Evolutionary conservation across 2,888 invertebrate species (phyloP).

Genomic region (Homarus gammarus): DNA sequence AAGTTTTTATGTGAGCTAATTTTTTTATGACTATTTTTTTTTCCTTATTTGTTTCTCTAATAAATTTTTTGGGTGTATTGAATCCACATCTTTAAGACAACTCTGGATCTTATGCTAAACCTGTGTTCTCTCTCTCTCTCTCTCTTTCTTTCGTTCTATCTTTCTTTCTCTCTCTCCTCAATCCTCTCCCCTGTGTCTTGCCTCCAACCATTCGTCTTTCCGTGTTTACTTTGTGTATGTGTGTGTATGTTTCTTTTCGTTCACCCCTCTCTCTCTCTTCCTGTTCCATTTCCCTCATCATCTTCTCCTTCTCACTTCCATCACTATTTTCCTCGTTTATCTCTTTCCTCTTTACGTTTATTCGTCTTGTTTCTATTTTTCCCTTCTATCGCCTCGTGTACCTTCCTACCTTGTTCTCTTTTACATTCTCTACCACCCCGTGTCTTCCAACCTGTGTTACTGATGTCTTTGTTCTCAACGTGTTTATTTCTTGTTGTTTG

Average conservation of each 20-base stretch:
- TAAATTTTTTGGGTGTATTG: not conserved
- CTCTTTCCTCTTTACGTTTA: no score
- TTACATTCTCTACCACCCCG: not conserved
- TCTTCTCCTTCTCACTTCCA: not conserved
- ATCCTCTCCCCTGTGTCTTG: not conserved
- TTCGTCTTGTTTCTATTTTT: no score
- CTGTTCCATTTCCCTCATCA: not conserved
- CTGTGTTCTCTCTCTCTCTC: constrained; percentile 14
- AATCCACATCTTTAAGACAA: not conserved
- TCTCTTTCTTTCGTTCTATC: constrained; percentile 19
- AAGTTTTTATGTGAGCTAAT: not conserved
- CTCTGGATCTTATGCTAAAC: constrained; percentile 7
- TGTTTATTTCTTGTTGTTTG: not conserved
- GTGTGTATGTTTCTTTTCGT: not conserved
- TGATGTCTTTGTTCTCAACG: constrained; percentile 3
- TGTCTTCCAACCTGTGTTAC: not conserved
- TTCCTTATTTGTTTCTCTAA: not conserved
- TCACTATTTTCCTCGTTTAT: not conserved
- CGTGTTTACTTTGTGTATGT: not conserved
- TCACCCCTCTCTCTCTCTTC: not conserved
- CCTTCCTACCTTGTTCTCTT: constrained; percentile 16
- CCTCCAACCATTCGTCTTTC: not conserved
- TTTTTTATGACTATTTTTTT: not conserved
- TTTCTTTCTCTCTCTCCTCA: not conserved
- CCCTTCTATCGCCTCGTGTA: not conserved